Evolutionary conservation across 2,888 invertebrate genomes (phyloP).

Genomic region (Congeria kusceri): DNA sequence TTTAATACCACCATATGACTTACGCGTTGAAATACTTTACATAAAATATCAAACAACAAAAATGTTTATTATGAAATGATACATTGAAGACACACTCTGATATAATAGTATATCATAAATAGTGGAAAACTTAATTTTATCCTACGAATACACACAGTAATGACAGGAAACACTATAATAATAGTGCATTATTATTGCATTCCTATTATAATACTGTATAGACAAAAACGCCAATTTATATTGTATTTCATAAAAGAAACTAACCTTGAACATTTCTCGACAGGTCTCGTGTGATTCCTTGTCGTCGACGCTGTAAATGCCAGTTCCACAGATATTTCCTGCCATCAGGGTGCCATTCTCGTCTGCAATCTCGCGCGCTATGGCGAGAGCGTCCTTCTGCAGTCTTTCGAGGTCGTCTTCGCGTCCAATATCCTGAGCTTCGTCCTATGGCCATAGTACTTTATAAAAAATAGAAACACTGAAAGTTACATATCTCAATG

Average conservation of each 20-base stretch:
- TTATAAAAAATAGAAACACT: background rate
- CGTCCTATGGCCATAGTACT: constrained; percentile 81
- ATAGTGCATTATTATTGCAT: too few relatives aligned
- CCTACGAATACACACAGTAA: too few relatives aligned
- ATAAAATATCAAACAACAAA: too few relatives aligned
- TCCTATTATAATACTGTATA: too few relatives aligned
- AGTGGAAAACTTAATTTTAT: too few relatives aligned
- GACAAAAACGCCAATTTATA: too few relatives aligned
- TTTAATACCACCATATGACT: too few relatives aligned
- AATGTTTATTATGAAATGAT: too few relatives aligned
- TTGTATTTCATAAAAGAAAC: background rate
- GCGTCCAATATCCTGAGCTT: constrained; percentile 75
- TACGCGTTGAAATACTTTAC: too few relatives aligned
- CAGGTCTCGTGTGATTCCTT: constrained; percentile 36
- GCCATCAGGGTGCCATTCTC: constrained; percentile 78
- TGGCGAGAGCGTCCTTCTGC: constrained; percentile 73
- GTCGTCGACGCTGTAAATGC: constrained; percentile 45
- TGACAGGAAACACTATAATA: too few relatives aligned
- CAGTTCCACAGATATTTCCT: constrained; percentile 78
- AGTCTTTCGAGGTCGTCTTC: constrained; percentile 75
- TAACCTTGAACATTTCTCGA: constrained; percentile 56
- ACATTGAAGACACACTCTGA: too few relatives aligned
- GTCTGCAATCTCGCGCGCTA: constrained; percentile 79
- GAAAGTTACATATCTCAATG: background rate
- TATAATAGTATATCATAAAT: too few relatives aligned